These are phyloP conservation scores for Caranx melampygus DNA, from an alignment of 2,113 vertebrate genomes.

Conservation along the genomic window DNA sequence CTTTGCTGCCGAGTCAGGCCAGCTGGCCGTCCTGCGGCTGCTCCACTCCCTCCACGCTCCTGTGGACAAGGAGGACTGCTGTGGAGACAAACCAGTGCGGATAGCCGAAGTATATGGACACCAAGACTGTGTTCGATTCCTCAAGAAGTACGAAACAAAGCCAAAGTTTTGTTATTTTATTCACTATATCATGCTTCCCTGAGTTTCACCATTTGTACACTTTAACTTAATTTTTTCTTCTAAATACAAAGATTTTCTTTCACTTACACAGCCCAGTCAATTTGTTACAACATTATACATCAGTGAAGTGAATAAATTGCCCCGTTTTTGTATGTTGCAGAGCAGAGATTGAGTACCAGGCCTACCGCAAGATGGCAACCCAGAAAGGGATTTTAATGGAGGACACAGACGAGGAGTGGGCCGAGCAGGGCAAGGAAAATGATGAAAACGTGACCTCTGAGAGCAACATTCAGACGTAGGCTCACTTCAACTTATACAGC, in stretches of 20 bases:
- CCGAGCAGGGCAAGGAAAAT: constrained; percentile 78
- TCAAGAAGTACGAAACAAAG: constrained; percentile 84
- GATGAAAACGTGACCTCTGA: constrained; percentile 41
- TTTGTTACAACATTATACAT: neutral
- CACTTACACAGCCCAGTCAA: neutral
- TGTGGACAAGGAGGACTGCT: constrained; percentile 86
- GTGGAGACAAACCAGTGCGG: constrained; percentile 88
- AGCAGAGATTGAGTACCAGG: constrained; percentile 85
- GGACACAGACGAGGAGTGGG: constrained; percentile 89
- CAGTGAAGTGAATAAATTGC: neutral
- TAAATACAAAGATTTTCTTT: neutral
- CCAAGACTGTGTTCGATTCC: constrained; percentile 86
- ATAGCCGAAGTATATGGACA: constrained; percentile 92
- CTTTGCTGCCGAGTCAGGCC: constrained; percentile 89
- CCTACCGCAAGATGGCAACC: constrained; percentile 72
- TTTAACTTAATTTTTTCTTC: no score
- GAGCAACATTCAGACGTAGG: neutral
- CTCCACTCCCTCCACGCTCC: constrained; percentile 87
- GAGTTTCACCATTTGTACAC: neutral
- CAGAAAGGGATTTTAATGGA: constrained; percentile 81
- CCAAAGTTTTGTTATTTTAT: neutral
- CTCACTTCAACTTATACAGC: neutral
- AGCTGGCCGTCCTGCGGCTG: constrained; percentile 83
- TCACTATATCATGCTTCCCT: neutral
- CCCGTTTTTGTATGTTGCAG: constrained; percentile 75